Evolutionary conservation across 1,140 invertebrate genomes (phyloP), one percentile per base, ranked within the genome.

Genomic region (Megalonaias nervosa): DNA sequence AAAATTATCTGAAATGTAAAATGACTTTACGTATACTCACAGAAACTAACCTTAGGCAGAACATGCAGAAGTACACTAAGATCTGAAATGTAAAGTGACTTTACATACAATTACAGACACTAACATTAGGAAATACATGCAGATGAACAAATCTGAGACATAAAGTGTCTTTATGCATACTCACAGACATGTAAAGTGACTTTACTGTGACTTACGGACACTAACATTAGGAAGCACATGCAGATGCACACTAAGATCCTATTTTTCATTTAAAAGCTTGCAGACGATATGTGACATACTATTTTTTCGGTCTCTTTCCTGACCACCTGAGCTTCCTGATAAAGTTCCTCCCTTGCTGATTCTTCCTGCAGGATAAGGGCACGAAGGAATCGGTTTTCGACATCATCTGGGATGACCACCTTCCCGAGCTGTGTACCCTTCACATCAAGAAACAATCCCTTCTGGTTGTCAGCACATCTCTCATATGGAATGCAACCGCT

Each of bases 371-470:
- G 68, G 14, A 85, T 79, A 31, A 89, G 68, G 11, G 84, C 80
- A 23, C 80, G 78, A 26, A 89, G 78, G 69, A 80, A 85, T n/a
- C 84, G 64, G 62, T 87, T 85, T 23, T 86, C 81, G 0, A 89
- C 84, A 61, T 82, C 77, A 55, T 55, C 19, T 0, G 87, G 85
- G 19, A 89, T 89, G 13, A 72, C 69, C 2, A 89, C 79, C 9
- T 79, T 56, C 17, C 84, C 82, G 48, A 89, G 67, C 69, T 89
- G 85, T 70, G 89, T 86, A 69, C 85, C 88, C 55, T 83, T 81
- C 16, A 89, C 87, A 74, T 88, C 83, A 1, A 84, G 86, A 80
- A 81, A 87, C n/a, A 88, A 71, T 0, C 88, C 88, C 38, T 86
- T 85, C 19, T 88, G 82, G 17, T 23, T 38, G 21, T 77, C 79